Evolutionary conservation across 2,888 invertebrate species (phyloP), one percentile per base, ranked within the genome.

Genomic region (Brachyptera putata): DNA sequence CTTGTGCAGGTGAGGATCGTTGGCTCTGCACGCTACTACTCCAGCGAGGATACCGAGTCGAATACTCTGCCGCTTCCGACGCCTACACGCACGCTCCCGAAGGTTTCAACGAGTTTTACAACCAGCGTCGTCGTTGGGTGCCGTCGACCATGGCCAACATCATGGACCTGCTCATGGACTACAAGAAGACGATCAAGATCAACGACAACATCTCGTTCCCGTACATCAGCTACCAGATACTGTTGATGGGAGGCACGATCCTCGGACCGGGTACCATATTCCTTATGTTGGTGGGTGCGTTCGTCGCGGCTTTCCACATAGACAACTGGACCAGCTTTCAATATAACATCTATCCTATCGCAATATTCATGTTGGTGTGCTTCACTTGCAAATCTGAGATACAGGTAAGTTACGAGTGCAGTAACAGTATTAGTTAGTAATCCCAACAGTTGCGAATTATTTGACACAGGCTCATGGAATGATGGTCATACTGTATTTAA

Each of bases 111-210:
- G 95, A 95, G 74, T 96, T 97, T 77, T 97, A 87, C 76, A 93
- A 94, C 75, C 96, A 96, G 74, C 83, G 96, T 13, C 83, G 96
- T 13, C 84, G 96, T 37, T 97, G 96, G 96, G 92, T 95, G 63
- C 95, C 96, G 1, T 96, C 96, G 1, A 97, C 96, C 0, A 89
- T 95, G 74, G 95, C 95, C 30, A 97, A 97, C 73, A 94, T 96
- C 68, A 79, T 95, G 66, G 96, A 97, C 75, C 79, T 97, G 61
- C 77, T 95, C 0, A 79, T 80, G 9, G 89, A 91, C 71, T 86
- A 88, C 64, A 85, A 87, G 67, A 80, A 83, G 63, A 92, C 93
- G 1, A 85, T 94, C 18, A 79, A 82, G 70, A 81, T 87, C 56
- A 97, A 97, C 71, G 91, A 94, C 68, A 91, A 91, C 69, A 94